Evolutionary conservation across 2,797 vertebrate species (phyloP).

Genomic region (Poeciliopsis presidionis): DNA sequence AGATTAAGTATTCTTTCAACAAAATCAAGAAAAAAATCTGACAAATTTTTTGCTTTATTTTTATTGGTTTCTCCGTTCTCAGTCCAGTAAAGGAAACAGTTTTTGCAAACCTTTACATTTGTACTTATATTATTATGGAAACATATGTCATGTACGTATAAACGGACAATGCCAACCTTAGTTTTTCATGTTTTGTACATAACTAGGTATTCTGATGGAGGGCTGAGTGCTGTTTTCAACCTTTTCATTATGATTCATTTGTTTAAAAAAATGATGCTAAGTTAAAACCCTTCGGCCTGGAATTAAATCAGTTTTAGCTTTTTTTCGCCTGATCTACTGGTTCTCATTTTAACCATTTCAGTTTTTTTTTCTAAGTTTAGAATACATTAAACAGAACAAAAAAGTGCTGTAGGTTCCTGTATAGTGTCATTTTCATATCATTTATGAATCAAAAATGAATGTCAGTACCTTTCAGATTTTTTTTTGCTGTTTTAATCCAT

Average conservation of each 20-base stretch:
- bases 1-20: neutral
- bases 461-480: neutral
- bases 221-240: neutral
- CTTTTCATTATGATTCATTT: neutral
- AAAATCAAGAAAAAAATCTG: neutral
- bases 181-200: neutral
- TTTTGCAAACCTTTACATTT: neutral
- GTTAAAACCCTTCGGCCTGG: neutral
- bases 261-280: neutral
- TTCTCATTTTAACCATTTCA: neutral
- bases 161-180: neutral
- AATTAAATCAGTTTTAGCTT: neutral
- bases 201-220: neutral
- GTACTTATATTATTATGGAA: neutral
- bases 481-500: neutral
- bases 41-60: too few species aligned
- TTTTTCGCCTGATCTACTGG: neutral
- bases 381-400: neutral
- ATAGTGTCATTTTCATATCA: neutral
- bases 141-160: too few species aligned
- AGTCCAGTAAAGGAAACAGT: neutral
- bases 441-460: neutral
- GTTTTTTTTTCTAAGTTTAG: neutral
- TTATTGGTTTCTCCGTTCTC: too few species aligned
- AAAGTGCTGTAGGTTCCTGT: neutral